Percentiles rank a stretch among this genome's conserved stretches.
Conservation (phyloP, 2,888 invertebrate species). For the Aethes cnicana region DNA sequence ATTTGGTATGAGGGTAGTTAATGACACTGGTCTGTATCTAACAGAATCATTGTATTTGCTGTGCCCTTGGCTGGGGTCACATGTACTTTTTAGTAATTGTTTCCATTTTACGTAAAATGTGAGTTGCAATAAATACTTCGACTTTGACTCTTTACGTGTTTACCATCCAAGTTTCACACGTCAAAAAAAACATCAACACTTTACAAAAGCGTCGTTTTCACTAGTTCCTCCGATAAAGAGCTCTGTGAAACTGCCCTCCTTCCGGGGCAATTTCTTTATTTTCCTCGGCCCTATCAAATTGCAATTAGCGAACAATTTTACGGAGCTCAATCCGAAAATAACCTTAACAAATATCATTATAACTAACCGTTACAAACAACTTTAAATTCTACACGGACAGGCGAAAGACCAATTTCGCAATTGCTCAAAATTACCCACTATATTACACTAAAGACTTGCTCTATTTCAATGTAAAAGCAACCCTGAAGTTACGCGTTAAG, state of each 20-base stretch:
- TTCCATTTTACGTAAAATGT: no score
- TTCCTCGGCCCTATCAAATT: slow-evolving; percentile 53
- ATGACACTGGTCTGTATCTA: no score
- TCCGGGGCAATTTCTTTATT: slow-evolving; percentile 36
- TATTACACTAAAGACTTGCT: not conserved
- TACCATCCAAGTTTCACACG: no score
- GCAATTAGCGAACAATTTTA: slow-evolving; percentile 52
- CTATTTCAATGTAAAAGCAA: slow-evolving; percentile 4
- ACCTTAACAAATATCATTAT: slow-evolving; percentile 57
- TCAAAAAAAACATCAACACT: no score
- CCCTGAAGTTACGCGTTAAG: slow-evolving; percentile 15
- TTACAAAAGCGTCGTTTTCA: slow-evolving; percentile 14
- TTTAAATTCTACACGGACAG: slow-evolving; percentile 39
- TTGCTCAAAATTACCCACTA: not conserved
- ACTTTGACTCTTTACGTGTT: no score
- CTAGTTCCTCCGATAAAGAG: slow-evolving; percentile 20
- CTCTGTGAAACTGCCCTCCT: slow-evolving; percentile 36
- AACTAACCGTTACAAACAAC: slow-evolving; percentile 39
- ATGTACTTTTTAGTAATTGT: no score
- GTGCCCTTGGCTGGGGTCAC: no score
- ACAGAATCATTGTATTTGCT: no score
- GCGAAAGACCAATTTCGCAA: slow-evolving; percentile 19
- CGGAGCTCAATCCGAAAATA: slow-evolving; percentile 41
- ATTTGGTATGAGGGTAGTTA: no score
- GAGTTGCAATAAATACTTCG: no score